Base-by-base conservation (phyloP, 1,140 invertebrate genomes). In the Saccostrea cuccullata region DNA sequence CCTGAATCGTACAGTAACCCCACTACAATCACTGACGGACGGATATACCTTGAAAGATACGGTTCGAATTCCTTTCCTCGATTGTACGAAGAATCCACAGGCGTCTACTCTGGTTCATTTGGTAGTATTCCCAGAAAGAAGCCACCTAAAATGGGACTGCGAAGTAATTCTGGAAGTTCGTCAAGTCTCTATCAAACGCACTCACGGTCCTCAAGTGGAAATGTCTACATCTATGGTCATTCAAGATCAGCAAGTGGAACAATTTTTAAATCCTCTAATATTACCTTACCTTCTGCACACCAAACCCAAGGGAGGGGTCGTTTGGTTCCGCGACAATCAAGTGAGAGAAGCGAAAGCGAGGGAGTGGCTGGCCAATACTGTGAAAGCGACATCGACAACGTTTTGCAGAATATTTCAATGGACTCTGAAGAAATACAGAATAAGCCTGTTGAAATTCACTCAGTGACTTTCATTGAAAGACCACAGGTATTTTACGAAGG, bases 331-430 rank as follows among this genome's bases (percentile, higher is more conserved):
- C 23, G 82, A 84, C 85, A 85, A 23, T 15, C 60, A 9, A 47
- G 47, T 40, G 89, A 91, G 23, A 36, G 82, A n/a, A 90, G 87
- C 56, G 90, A 89, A 40, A 90, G 88, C 36, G 90, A 91, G 36
- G 84, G 70, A 9, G 70, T 67, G 17, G 89, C 88, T 84, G 83
- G 87, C 47, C 87, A 88, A 30, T 91, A 91, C 82, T 88, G 90
- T n/a, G 90, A 91, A 30, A 85, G 83, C 17, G 90, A 90, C 67
- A 91, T 90, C 17, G 87, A 88, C 23, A 73, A 85, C 11, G 87
- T 90, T 40, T 70, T 91, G 2, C 86, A 90, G 26, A 15, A 64
- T 17, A 77, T 26, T 23, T 47, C 67, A 64, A 5, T 55, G 67
- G 23, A 20, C 55, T 86, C 87, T 17, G 23, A 82, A 9, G 40